phyloP scores from a whole-genome alignment of 1,140 invertebrate genomes.

The Philotrypesis tridentata region DNA sequence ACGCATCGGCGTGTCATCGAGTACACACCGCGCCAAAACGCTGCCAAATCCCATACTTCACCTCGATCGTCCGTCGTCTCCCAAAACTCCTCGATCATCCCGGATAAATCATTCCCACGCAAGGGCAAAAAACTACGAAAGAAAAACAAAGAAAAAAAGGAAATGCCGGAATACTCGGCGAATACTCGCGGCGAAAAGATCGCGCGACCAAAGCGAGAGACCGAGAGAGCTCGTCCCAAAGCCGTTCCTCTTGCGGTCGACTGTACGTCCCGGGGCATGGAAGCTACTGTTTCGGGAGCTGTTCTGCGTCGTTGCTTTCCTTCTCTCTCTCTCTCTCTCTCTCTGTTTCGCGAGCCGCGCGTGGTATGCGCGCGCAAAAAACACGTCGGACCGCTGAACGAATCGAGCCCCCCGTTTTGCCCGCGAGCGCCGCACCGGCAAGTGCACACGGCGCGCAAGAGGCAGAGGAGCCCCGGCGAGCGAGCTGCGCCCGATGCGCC shows the following conservation, averaged over 20 bases:
- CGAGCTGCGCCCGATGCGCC: no score
- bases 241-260: conserved; percentile 47
- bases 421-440: conserved; percentile 30
- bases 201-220: no score
- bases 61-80: no score
- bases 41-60: no score
- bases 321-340: conserved; percentile 25
- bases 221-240: neutral
- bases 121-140: no score
- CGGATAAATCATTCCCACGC: no score
- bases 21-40: no score
- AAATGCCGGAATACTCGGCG: no score
- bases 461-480: neutral
- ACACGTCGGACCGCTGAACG: conserved; percentile 72
- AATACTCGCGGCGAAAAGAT: no score
- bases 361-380: conserved; percentile 74
- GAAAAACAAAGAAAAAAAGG: no score
- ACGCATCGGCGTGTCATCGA: no score
- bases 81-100: no score
- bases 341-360: conserved; percentile 44
- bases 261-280: conserved; percentile 64
- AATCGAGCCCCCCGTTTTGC: conserved; percentile 26
- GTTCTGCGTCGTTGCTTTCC: conserved; percentile 47
- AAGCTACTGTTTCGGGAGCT: conserved; percentile 74
- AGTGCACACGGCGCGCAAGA: neutral